Base-by-base conservation (phyloP, 2,113 vertebrate species). In the Ornithorhynchus anatinus region DNA sequence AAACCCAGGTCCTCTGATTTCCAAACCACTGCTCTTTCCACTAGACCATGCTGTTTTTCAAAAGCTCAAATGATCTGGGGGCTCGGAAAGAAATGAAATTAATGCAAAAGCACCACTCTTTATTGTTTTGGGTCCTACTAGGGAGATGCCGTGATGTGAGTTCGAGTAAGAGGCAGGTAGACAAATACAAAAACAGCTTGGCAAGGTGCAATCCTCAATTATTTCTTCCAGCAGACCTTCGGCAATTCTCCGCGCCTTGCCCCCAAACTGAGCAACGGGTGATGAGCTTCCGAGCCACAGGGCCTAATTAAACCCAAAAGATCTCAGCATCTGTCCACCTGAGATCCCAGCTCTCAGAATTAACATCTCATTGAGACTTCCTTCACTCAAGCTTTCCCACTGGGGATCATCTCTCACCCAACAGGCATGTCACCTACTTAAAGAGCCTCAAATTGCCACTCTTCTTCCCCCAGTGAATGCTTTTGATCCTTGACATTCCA, bases 291-390 rank as follows among this genome's bases (percentile, higher is more conserved):
- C 71, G 60, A 72, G 70, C 79, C 72, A 48, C 65, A 50, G 8
- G 23, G 66, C 33, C 59, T 87, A 90, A 87, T 63, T 88, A 81
- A 84, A 59, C 67, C 31, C n/a, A 32, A 52, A 61, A 54, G 40
- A 72, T 77, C 45, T 40, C 69, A 69, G 37, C n/a, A 80, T 57
- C 37, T 0, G 2, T 7, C 68, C 72, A 79, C 78, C 58, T 88
- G 73, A 79, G 72, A 42, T 66, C 47, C 0, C 7, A 69, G 44
- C 51, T 84, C 80, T 67, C 73, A 57, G 51, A 56, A 47, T 39
- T 73, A 68, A 48, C 27, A 62, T 15, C 31, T 58, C 73, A 63
- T 51, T 35, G 14, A 84, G 72, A 42, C 39, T 67, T 37, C 37
- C 0, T 51, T 48, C 44, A 57, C 37, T 19, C 38, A 42, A 23